A percentile compares a stretch with the other conserved stretches of the same genome.
Evolutionary conservation across 1,140 invertebrate species (phyloP).

Genomic region (Drosophila triauraria): DNA sequence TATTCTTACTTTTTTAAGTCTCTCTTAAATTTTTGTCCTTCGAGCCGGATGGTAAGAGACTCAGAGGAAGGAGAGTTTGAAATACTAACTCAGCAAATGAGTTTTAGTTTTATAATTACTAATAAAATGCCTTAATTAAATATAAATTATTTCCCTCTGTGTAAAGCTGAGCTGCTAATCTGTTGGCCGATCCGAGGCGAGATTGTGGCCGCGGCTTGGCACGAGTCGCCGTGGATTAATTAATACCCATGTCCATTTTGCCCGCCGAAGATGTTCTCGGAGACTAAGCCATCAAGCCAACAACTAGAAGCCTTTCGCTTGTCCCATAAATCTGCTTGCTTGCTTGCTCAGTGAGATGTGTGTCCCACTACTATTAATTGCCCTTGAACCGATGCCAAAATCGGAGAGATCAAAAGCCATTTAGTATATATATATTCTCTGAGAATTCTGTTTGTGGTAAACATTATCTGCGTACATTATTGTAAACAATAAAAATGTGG

Average conservation of each 20-base stretch:
- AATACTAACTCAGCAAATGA: too few species aligned
- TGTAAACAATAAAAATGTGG: conserved; percentile 63
- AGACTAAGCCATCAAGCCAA: conserved; percentile 2
- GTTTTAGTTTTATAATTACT: too few species aligned
- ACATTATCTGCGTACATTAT: conserved; percentile 39
- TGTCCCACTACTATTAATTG: conserved; percentile 10
- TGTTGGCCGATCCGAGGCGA: conserved; percentile 26
- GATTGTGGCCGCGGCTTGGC: conserved; percentile 58
- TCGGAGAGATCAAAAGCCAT: conserved; percentile 62
- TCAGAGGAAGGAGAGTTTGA: too few species aligned
- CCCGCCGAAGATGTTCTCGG: conserved; percentile 53
- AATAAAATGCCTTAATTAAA: not conserved
- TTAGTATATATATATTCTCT: not conserved
- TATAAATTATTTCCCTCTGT: not conserved
- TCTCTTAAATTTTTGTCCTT: too few species aligned
- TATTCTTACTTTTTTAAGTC: not conserved
- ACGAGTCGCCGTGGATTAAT: conserved; percentile 77
- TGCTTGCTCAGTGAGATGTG: not conserved
- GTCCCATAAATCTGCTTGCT: conserved; percentile 24
- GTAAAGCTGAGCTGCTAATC: conserved; percentile 40
- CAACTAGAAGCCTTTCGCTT: conserved; percentile 66
- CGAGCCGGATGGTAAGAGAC: too few species aligned
- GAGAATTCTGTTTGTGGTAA: conserved; percentile 29
- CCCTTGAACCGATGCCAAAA: conserved; percentile 61
- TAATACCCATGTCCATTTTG: conserved; percentile 61